Evolutionary conservation across 2,888 invertebrate genomes (phyloP).

Genomic region (Agrenia bidenticulata): DNA sequence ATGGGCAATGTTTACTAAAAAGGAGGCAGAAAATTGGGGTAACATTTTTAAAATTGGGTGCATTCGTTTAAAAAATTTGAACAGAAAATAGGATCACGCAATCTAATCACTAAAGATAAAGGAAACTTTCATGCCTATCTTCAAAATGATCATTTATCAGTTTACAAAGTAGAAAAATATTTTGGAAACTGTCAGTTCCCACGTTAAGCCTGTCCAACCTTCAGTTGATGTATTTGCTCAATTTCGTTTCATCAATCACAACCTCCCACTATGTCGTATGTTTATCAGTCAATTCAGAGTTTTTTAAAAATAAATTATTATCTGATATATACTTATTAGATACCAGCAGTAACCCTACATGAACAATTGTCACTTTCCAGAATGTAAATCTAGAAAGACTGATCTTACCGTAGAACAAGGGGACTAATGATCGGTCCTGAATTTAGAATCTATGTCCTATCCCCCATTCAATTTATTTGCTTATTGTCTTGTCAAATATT

Average conservation of each 20-base stretch:
- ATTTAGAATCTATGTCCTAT: not conserved
- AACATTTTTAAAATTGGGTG: not conserved
- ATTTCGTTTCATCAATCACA: no score
- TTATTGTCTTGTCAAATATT: conserved; percentile 16
- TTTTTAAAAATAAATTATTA: no score
- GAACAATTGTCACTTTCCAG: no score
- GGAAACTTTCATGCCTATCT: not conserved
- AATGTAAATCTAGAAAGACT: no score
- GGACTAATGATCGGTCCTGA: no score
- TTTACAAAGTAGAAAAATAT: not conserved
- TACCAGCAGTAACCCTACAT: no score
- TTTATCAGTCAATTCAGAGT: no score
- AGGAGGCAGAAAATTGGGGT: conserved; percentile 5
- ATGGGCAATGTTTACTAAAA: not conserved
- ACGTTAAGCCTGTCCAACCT: not conserved
- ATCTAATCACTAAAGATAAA: not conserved
- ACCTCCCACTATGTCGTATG: no score
- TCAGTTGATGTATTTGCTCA: no score
- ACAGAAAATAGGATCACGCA: not conserved
- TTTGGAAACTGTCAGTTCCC: conserved; percentile 1
- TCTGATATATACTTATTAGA: no score
- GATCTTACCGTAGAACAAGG: no score
- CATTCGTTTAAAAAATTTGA: conserved; percentile 1
- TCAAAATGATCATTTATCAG: conserved; percentile 8
- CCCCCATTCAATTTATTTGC: conserved; percentile 1